Percentiles rank a stretch among this genome's conserved stretches.
phyloP scores from a whole-genome alignment of 1,140 invertebrate genomes.

The Zaprionus nigranus region DNA sequence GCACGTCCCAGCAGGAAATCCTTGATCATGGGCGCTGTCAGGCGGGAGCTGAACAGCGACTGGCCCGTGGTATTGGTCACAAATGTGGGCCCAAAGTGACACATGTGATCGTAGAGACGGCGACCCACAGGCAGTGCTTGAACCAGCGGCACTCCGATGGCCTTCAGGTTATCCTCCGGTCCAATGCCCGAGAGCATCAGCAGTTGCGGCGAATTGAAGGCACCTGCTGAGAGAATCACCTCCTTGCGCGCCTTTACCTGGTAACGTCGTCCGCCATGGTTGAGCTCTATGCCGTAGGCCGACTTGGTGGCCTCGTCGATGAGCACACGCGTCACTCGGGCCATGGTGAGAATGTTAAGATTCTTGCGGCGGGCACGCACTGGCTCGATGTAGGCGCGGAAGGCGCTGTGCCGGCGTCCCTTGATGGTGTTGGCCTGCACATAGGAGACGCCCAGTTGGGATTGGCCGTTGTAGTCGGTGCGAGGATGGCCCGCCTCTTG shows the following conservation, averaged over 20 bases:
- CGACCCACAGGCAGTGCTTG: slow-evolving; percentile 89
- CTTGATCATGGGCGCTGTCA: slow-evolving; percentile 56
- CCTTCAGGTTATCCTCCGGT: slow-evolving; percentile 87
- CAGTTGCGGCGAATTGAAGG: slow-evolving; percentile 91
- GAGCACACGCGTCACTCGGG: slow-evolving; percentile 88
- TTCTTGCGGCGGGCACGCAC: slow-evolving; percentile 87
- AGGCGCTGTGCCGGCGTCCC: slow-evolving; percentile 86
- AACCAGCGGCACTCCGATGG: slow-evolving; percentile 88
- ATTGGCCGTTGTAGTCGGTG: slow-evolving; percentile 89
- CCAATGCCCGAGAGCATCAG: slow-evolving; percentile 93
- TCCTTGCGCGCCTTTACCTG: slow-evolving; percentile 87
- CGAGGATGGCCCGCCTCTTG: slow-evolving; percentile 86
- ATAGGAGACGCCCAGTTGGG: slow-evolving; percentile 87
- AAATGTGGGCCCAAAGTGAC: slow-evolving; percentile 88
- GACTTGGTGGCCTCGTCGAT: slow-evolving; percentile 86
- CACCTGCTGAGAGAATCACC: slow-evolving; percentile 90
- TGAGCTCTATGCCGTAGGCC: slow-evolving; percentile 88
- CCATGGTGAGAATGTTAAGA: slow-evolving; percentile 87
- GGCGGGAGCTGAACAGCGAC: slow-evolving; percentile 74
- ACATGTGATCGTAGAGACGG: slow-evolving; percentile 90
- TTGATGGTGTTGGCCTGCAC: slow-evolving; percentile 88
- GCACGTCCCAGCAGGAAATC: slow-evolving; percentile 59
- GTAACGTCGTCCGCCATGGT: slow-evolving; percentile 84
- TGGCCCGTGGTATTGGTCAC: slow-evolving; percentile 85
- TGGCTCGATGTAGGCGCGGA: slow-evolving; percentile 87